Evolutionary conservation across 2,888 invertebrate genomes (phyloP).

Genomic region (Falcaria lacertinaria): DNA sequence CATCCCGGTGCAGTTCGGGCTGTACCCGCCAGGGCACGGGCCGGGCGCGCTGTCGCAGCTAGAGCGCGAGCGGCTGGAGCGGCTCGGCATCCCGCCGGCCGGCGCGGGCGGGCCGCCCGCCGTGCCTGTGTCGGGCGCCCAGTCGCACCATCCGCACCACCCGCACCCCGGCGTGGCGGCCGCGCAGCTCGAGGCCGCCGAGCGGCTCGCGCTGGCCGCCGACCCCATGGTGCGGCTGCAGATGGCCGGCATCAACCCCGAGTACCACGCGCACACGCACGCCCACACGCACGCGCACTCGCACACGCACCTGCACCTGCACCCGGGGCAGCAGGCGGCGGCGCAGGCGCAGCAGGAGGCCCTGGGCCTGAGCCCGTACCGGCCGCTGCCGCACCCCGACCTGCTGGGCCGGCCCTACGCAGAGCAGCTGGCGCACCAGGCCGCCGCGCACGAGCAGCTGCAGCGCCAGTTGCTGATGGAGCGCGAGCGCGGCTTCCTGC

Average conservation of each 20-base stretch:
- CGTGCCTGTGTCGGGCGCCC: slow-evolving; percentile 77
- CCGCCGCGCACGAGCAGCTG: slow-evolving; percentile 90
- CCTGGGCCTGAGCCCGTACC: slow-evolving; percentile 69
- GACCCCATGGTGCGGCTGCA: slow-evolving; percentile 96
- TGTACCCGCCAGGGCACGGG: slow-evolving; percentile 87
- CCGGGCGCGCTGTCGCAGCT: slow-evolving; percentile 86
- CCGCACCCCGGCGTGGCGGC: slow-evolving; percentile 73
- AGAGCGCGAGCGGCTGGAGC: slow-evolving; percentile 92
- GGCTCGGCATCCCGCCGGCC: slow-evolving; percentile 87
- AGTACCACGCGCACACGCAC: slow-evolving; percentile 95
- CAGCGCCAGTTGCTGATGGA: slow-evolving; percentile 92
- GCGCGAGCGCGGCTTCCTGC: slow-evolving; percentile 84
- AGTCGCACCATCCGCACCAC: slow-evolving; percentile 79
- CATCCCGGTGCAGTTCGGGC: slow-evolving; percentile 85
- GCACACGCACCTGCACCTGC: slow-evolving; percentile 90
- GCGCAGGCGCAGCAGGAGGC: slow-evolving; percentile 84
- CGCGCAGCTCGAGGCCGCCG: slow-evolving; percentile 86
- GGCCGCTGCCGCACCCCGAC: slow-evolving; percentile 87
- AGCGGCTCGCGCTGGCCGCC: slow-evolving; percentile 89
- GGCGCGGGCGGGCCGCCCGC: slow-evolving; percentile 69
- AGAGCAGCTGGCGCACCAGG: slow-evolving; percentile 88
- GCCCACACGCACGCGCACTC: slow-evolving; percentile 95
- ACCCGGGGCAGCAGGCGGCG: slow-evolving; percentile 86
- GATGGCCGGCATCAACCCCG: slow-evolving; percentile 94
- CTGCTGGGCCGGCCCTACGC: slow-evolving; percentile 89